Evolutionary conservation across 1,140 invertebrate genomes (phyloP), one percentile per base, ranked within the genome.

Genomic region (Trichoplusia ni): DNA sequence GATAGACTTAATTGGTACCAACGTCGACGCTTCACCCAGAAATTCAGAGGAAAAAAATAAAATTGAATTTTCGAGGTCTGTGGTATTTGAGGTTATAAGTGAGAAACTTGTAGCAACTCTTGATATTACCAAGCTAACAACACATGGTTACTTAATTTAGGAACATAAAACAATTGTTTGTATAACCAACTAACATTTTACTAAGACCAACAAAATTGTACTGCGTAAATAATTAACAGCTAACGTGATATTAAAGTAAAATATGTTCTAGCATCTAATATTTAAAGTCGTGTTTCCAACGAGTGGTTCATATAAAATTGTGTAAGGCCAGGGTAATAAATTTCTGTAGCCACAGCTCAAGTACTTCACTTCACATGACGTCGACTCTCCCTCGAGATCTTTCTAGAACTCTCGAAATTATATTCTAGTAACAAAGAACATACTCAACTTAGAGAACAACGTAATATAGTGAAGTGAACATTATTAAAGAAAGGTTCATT

Each of bases 1-100:
- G 54, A 66, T 44, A 53, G 46, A 23, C 33, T 61, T 67, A 67
- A 67, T 67, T 67, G 65, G 58, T 56, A 11, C 4, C 9, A 1
- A 21, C 11, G 25, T 19, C 16, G 5, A 18, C 14, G 1, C 18
- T 4, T 40, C 4, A 18, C n/a, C n/a, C n/a, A n/a, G n/a, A n/a
- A n/a, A n/a, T n/a, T n/a, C n/a, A n/a, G n/a, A n/a, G n/a, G n/a
- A n/a, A n/a, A n/a, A n/a, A n/a, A n/a, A n/a, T n/a, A n/a, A n/a
- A n/a, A n/a, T n/a, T n/a, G n/a, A n/a, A n/a, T n/a, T n/a, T n/a
- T n/a, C n/a, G n/a, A n/a, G n/a, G n/a, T n/a, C n/a, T n/a, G n/a
- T n/a, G n/a, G n/a, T n/a, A n/a, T n/a, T n/a, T n/a, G n/a, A n/a
- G n/a, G n/a, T n/a, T n/a, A n/a, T n/a, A n/a, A n/a, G n/a, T n/a